Evolutionary conservation across 2,113 vertebrate species (phyloP).

Genomic region (Cygnus buccinator): DNA sequence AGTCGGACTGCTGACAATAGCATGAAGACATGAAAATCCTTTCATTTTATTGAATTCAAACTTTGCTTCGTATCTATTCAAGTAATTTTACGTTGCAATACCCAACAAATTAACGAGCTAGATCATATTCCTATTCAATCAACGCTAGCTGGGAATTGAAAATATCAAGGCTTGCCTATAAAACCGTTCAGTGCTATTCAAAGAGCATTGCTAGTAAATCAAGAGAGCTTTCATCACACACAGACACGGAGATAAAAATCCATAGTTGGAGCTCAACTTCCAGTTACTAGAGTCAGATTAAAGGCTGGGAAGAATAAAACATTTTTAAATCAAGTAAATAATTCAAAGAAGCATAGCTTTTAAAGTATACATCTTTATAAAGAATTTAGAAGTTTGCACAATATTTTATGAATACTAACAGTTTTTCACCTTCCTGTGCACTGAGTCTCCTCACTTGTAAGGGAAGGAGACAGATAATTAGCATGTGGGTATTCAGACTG

Average conservation of each 20-base stretch:
- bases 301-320: background rate
- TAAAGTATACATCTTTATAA: background rate
- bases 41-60: background rate
- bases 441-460: background rate
- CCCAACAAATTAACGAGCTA: background rate
- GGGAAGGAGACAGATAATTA: background rate
- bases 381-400: background rate
- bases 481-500: background rate
- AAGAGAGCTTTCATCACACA: background rate
- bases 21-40: rapidly evolving
- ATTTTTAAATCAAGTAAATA: background rate
- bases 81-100: background rate
- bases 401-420: background rate
- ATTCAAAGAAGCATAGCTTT: background rate
- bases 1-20: background rate
- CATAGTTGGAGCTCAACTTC: background rate
- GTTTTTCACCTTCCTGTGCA: background rate
- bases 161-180: rapidly evolving
- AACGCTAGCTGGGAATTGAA: background rate
- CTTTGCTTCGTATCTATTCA: background rate
- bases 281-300: background rate
- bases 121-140: background rate
- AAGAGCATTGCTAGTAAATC: background rate
- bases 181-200: too few species aligned
- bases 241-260: background rate